phyloP scores from a whole-genome alignment of 2,113 vertebrate genomes.

The Pyrgilauda ruficollis region DNA sequence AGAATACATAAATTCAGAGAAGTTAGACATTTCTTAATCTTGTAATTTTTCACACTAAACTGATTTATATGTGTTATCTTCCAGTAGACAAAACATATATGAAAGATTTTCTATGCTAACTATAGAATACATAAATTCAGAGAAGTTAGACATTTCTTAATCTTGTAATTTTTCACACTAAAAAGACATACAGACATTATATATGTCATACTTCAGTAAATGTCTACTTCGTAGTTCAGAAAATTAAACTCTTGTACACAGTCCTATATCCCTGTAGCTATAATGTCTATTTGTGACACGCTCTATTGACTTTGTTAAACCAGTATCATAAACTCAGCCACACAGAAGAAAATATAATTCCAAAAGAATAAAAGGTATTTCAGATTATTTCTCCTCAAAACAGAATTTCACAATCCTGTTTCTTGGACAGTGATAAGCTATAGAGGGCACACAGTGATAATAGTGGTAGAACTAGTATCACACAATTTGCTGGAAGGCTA shows the following conservation, averaged over 20 bases:
- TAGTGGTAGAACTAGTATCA: not conserved
- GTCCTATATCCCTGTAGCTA: not conserved
- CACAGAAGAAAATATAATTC: not conserved
- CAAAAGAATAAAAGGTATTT: not conserved
- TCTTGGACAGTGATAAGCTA: not conserved
- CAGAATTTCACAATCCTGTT: not conserved
- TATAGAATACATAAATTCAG: not conserved
- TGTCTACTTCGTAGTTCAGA: not conserved
- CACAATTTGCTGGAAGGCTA: not conserved
- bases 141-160: not conserved
- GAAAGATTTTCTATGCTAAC: not conserved
- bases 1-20: not conserved
- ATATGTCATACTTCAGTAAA: not conserved
- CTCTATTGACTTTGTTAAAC: not conserved
- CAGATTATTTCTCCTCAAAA: not conserved
- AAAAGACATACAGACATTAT: not conserved
- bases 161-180: not conserved
- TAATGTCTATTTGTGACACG: not conserved
- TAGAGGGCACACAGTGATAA: not conserved
- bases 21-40: not conserved
- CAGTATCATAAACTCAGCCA: not conserved
- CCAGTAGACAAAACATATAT: not conserved
- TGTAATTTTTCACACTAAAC: not conserved
- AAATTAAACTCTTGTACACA: not conserved
- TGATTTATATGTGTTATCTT: not conserved